phyloP scores from a whole-genome alignment of 1,140 invertebrate genomes.

The Meloidogyne floridensis region DNA sequence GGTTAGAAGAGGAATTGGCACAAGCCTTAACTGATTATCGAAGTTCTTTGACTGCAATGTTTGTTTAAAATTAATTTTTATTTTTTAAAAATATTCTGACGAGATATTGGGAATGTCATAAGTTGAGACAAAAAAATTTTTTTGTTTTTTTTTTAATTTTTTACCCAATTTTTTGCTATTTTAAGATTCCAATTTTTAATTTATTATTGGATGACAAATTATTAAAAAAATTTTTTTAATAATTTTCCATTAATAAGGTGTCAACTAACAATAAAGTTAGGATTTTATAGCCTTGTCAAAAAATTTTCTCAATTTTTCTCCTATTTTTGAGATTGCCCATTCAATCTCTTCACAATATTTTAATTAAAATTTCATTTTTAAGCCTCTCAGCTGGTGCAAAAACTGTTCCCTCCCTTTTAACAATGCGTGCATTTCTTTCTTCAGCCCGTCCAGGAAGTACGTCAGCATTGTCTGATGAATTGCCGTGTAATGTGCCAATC shows the following conservation, averaged over 20 bases:
- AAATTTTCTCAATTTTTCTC: no score
- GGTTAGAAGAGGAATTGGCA: constrained; percentile 48
- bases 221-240: no score
- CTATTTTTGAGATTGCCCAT: background rate
- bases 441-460: constrained; percentile 9
- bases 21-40: constrained; percentile 33
- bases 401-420: constrained; percentile 48
- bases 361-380: constrained; percentile 31
- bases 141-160: no score
- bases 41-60: constrained; percentile 38
- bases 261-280: no score
- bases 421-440: constrained; percentile 41
- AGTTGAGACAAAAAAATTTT: no score
- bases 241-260: no score
- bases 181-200: no score
- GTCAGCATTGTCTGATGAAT: constrained; percentile 21
- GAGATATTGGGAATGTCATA: no score
- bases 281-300: no score
- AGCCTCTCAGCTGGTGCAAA: constrained; percentile 52
- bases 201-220: no score
- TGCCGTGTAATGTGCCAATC: constrained; percentile 27
- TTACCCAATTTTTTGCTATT: no score
- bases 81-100: background rate
- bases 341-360: background rate
- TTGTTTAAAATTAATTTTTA: background rate